Percentiles rank a stretch among this genome's conserved stretches.
Conservation (phyloP, 1,140 invertebrate species). For the Colletes gigas region DNA sequence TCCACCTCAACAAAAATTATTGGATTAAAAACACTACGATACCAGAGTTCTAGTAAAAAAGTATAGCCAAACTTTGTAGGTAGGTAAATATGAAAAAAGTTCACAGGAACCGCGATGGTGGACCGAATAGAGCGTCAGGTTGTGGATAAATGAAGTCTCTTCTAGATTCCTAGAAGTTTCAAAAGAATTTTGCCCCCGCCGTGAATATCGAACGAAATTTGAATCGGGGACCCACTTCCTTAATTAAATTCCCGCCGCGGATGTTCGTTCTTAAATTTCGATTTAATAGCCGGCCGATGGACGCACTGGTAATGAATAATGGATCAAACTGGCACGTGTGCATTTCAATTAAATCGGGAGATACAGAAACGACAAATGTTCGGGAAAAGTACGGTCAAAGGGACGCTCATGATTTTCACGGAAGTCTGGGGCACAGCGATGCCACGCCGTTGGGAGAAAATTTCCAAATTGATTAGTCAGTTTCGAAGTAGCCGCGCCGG, state of each 20-base stretch:
- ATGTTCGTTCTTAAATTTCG: slow-evolving; percentile 7
- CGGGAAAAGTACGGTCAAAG: background rate
- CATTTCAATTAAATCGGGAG: slow-evolving; percentile 3
- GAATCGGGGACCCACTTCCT: background rate
- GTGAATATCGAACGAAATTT: too few species aligned
- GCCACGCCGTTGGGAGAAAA: background rate
- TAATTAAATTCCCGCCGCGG: slow-evolving; percentile 19
- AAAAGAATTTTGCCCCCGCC: too few species aligned
- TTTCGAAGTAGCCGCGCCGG: background rate
- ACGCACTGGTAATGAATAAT: background rate
- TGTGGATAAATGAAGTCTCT: too few species aligned
- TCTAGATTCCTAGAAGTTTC: too few species aligned
- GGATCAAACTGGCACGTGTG: background rate
- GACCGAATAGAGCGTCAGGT: too few species aligned
- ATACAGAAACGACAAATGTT: background rate
- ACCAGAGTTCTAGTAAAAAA: too few species aligned
- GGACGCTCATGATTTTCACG: background rate
- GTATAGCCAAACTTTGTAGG: too few species aligned
- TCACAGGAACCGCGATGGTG: too few species aligned
- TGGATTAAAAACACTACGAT: too few species aligned
- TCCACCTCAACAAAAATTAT: too few species aligned
- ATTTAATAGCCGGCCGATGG: background rate
- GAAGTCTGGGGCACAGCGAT: background rate
- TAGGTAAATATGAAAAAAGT: too few species aligned
- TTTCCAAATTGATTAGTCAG: background rate